These are phyloP conservation scores for Acleris sparsana DNA, from an alignment of 2,888 invertebrate species.

Conservation along the genomic window DNA sequence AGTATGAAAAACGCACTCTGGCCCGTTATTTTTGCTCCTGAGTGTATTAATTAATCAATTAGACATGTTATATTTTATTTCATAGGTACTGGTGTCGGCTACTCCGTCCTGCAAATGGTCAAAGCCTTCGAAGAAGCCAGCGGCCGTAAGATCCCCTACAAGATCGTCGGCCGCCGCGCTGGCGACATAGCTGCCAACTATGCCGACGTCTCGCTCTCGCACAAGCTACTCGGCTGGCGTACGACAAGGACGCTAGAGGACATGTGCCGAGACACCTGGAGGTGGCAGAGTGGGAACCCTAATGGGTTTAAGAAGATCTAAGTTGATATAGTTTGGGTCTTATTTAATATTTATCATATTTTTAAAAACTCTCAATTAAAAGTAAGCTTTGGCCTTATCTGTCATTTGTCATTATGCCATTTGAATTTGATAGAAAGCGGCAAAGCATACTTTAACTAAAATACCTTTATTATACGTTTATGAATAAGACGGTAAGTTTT, in stretches of 20 bases:
- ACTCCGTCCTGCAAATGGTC: conserved; percentile 94
- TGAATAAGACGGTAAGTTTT: too few species aligned
- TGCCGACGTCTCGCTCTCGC: conserved; percentile 91
- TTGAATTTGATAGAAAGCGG: too few species aligned
- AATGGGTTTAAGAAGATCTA: conserved; percentile 83
- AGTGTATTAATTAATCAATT: too few species aligned
- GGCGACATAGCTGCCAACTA: conserved; percentile 95
- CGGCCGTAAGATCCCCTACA: conserved; percentile 88
- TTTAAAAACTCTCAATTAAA: neutral
- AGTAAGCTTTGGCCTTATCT: too few species aligned
- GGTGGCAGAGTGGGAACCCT: conserved; percentile 93
- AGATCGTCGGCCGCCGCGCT: conserved; percentile 87
- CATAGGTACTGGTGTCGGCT: conserved; percentile 89
- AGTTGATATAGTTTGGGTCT: neutral
- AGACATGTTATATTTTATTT: neutral
- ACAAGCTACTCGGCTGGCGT: conserved; percentile 91
- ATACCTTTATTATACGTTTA: too few species aligned
- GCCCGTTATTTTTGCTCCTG: too few species aligned
- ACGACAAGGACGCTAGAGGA: conserved; percentile 89
- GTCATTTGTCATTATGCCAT: too few species aligned
- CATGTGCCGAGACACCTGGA: conserved; percentile 95
- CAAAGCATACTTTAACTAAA: too few species aligned
- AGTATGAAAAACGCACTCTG: too few species aligned
- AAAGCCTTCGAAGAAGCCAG: conserved; percentile 90
- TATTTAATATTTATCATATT: neutral